phyloP scores from a whole-genome alignment of 1,140 invertebrate species.

The Zaprionus nigranus region DNA sequence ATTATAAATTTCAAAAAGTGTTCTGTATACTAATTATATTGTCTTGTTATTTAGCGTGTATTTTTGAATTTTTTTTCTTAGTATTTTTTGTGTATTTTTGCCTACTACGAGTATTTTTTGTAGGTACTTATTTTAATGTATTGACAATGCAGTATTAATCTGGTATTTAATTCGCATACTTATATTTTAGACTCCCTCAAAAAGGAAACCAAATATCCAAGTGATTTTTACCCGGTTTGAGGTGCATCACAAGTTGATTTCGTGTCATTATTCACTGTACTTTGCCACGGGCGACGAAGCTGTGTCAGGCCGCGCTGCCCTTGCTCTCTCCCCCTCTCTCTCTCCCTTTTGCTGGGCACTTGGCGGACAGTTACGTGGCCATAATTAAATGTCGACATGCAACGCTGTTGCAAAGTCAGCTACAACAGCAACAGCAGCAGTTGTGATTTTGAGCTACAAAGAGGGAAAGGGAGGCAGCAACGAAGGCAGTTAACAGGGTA shows the following conservation, averaged over 20 bases:
- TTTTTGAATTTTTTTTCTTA: background rate
- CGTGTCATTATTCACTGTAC: slow-evolving; percentile 22
- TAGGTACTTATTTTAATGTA: background rate
- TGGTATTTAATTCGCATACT: background rate
- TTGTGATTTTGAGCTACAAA: slow-evolving; percentile 25
- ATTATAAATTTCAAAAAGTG: too few species aligned
- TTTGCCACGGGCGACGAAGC: background rate
- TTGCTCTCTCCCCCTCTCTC: background rate
- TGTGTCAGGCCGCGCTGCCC: background rate
- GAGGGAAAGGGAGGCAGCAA: background rate
- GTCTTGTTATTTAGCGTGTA: background rate
- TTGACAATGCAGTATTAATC: background rate
- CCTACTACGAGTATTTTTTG: background rate
- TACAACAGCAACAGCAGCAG: slow-evolving; percentile 9
- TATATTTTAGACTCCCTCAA: background rate
- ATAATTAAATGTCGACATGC: slow-evolving; percentile 83
- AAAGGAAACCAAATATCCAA: background rate
- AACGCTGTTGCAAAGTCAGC: slow-evolving; percentile 59
- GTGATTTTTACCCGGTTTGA: background rate
- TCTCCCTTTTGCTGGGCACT: slow-evolving; percentile 14
- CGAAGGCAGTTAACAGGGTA: slow-evolving; percentile 19
- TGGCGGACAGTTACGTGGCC: slow-evolving; percentile 61
- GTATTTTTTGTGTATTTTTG: background rate
- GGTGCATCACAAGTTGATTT: background rate
- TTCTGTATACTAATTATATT: too few species aligned